Percentiles rank a stretch among this genome's conserved stretches.
Conservation (phyloP, 2,888 invertebrate genomes). For the Sabellastarte sp. region DNA sequence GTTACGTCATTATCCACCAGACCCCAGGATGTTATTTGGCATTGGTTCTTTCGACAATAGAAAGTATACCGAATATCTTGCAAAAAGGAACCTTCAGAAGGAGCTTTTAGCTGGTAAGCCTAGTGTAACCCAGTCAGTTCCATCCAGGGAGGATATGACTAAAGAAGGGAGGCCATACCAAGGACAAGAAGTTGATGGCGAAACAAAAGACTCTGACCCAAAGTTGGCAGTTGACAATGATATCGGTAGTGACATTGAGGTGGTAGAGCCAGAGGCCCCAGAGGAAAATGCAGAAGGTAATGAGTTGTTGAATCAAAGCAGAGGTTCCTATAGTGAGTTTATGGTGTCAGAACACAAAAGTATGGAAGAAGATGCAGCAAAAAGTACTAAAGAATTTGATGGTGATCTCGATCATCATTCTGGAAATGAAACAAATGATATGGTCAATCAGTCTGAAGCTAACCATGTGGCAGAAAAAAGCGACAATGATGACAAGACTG, state of each 20-base stretch:
- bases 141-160: not conserved
- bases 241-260: slow-evolving; percentile 13
- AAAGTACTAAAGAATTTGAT: slow-evolving; percentile 1
- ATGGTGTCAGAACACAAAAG: slow-evolving; percentile 15
- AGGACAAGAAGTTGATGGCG: not conserved
- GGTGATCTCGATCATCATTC: no score
- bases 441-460: slow-evolving; percentile 10
- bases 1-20: slow-evolving; percentile 6
- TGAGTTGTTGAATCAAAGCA: not conserved
- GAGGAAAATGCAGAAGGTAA: not conserved
- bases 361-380: slow-evolving; percentile 6
- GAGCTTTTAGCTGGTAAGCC: not conserved
- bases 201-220: not conserved
- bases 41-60: not conserved
- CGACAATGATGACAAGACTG: not conserved
- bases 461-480: slow-evolving; percentile 8
- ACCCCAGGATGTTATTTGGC: not conserved
- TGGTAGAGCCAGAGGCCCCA: slow-evolving; percentile 21
- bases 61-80: not conserved
- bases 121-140: not conserved
- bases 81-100: not conserved
- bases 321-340: not conserved
- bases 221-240: not conserved
- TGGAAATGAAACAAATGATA: no score
- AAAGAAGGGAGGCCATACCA: not conserved